A percentile compares a stretch with the other conserved stretches of the same genome.
Conservation (phyloP, 2,113 vertebrate genomes). For the Hippocampus zosterae region DNA sequence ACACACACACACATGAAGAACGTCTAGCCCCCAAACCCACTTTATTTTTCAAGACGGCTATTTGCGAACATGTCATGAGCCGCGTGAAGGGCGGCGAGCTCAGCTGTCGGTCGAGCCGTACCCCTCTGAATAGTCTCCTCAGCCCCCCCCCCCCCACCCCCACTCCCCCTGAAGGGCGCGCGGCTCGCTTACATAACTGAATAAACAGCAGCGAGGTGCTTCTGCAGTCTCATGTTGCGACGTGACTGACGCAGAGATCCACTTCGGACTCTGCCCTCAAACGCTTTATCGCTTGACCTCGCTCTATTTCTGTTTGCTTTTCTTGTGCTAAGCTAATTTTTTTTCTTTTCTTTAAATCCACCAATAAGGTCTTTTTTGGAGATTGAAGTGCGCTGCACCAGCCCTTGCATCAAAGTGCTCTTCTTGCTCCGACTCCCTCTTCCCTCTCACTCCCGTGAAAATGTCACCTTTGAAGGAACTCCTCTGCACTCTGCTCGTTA, state of each 20-base stretch:
- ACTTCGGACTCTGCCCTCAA: conserved; percentile 47
- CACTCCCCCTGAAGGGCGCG: conserved; percentile 13
- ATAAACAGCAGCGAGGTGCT: conserved; percentile 48
- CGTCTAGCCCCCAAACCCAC: background rate
- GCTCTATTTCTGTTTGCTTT: conserved; percentile 42
- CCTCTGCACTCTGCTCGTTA: conserved; percentile 17
- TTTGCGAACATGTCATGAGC: conserved; percentile 21
- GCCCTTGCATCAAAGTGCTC: conserved; percentile 30
- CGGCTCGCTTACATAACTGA: conserved; percentile 56
- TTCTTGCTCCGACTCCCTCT: conserved; percentile 13
- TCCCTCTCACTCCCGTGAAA: background rate
- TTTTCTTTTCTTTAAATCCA: background rate
- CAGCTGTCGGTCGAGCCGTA: conserved; percentile 17
- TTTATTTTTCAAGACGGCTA: conserved; percentile 26
- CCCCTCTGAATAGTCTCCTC: conserved; percentile 9
- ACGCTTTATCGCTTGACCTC: conserved; percentile 33
- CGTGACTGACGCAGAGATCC: conserved; percentile 33
- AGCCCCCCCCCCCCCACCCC: background rate
- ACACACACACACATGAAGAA: background rate
- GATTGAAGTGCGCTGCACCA: conserved; percentile 33
- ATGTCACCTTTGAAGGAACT: conserved; percentile 32
- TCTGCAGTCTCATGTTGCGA: conserved; percentile 54
- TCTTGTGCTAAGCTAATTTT: conserved; percentile 11
- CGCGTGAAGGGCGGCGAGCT: conserved; percentile 1
- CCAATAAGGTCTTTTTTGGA: conserved; percentile 25